These are phyloP conservation scores for Drosophila nigromelanica DNA, from an alignment of 1,140 invertebrate species.

Conservation along the genomic window DNA sequence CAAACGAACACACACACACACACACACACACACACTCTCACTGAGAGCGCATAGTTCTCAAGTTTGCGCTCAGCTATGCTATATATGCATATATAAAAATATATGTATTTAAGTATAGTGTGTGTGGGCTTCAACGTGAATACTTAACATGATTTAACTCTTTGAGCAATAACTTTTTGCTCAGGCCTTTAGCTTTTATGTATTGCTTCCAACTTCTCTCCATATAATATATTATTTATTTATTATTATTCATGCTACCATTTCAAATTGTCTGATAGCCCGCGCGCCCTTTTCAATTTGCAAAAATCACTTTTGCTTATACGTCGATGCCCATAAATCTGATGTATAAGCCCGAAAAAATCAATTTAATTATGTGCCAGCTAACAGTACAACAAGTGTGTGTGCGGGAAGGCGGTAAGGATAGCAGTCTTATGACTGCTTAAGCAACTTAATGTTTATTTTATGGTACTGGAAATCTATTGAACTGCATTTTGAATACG, in stretches of 20 bases:
- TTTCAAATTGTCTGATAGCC: slow-evolving; percentile 40
- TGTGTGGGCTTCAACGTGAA: slow-evolving; percentile 28
- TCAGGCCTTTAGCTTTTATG: slow-evolving; percentile 11
- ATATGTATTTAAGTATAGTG: neutral
- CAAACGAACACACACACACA: slow-evolving; percentile 4
- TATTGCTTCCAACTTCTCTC: slow-evolving; percentile 35
- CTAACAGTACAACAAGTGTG: neutral
- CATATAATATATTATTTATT: slow-evolving; percentile 55
- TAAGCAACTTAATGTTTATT: slow-evolving; percentile 73
- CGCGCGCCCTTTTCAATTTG: slow-evolving; percentile 67
- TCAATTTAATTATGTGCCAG: slow-evolving; percentile 75
- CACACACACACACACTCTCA: slow-evolving; percentile 20
- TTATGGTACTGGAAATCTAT: slow-evolving; percentile 73
- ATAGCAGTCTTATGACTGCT: slow-evolving; percentile 43
- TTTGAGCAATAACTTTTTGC: slow-evolving; percentile 38
- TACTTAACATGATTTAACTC: slow-evolving; percentile 55
- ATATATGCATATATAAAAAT: slow-evolving; percentile 6
- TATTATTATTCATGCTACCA: slow-evolving; percentile 57
- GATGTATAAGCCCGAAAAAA: slow-evolving; percentile 37
- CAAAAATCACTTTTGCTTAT: slow-evolving; percentile 54
- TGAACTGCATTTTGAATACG: slow-evolving; percentile 79
- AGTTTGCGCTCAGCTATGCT: slow-evolving; percentile 51
- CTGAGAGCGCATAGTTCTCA: slow-evolving; percentile 67
- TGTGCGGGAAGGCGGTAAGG: neutral
- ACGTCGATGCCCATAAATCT: slow-evolving; percentile 57